phyloP scores from a whole-genome alignment of 2,797 vertebrate genomes.

The Ctenochaetus hawaiiensis region DNA sequence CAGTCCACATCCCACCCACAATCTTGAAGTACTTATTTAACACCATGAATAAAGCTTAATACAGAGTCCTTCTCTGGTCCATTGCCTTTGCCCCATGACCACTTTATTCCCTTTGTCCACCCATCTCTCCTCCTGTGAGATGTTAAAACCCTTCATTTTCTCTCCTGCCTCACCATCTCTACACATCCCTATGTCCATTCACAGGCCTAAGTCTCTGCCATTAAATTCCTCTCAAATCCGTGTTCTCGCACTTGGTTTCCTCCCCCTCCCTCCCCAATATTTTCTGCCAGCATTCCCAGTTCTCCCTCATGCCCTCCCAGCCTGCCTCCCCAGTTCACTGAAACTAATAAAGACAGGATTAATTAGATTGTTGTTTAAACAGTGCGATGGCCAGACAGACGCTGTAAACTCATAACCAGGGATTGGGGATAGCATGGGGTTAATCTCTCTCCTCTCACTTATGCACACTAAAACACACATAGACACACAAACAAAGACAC shows the following conservation, averaged over 20 bases:
- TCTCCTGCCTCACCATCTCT: slow-evolving; percentile 65
- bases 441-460: slow-evolving; percentile 90
- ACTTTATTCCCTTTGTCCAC: slow-evolving; percentile 64
- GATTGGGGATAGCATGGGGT: slow-evolving; percentile 94
- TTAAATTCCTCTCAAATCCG: slow-evolving; percentile 87
- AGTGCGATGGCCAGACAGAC: slow-evolving; percentile 92
- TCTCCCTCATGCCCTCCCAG: slow-evolving; percentile 82
- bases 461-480: slow-evolving; percentile 84
- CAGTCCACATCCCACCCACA: slow-evolving; percentile 50
- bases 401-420: slow-evolving; percentile 94
- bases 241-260: slow-evolving; percentile 78
- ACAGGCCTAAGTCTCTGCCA: slow-evolving; percentile 71
- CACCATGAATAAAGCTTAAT: slow-evolving; percentile 59
- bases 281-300: slow-evolving; percentile 85
- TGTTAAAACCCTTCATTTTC: slow-evolving; percentile 64
- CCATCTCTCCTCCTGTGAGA: slow-evolving; percentile 59
- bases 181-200: slow-evolving; percentile 76
- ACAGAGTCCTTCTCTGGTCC: slow-evolving; percentile 44
- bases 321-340: slow-evolving; percentile 88
- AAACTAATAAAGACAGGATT: slow-evolving; percentile 97
- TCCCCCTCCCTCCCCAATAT: slow-evolving; percentile 72
- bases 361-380: slow-evolving; percentile 97
- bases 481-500: slow-evolving; percentile 58
- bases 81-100: slow-evolving; percentile 52
- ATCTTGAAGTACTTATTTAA: slow-evolving; percentile 52